These are phyloP conservation scores for Rhingia campestris DNA, from an alignment of 2,888 invertebrate species.

Conservation along the genomic window DNA sequence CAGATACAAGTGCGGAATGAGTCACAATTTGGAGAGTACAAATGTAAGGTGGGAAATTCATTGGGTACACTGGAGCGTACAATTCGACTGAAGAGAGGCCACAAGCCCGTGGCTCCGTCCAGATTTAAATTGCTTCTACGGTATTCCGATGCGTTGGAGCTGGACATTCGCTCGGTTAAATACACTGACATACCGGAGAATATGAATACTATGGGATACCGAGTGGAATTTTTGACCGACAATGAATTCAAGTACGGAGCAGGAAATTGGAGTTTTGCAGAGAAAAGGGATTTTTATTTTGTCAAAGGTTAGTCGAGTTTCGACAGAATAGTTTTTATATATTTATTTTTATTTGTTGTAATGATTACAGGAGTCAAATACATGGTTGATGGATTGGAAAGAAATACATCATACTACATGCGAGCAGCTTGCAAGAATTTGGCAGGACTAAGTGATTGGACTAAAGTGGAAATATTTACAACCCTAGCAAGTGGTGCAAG, in stretches of 20 bases:
- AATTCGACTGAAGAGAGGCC: conserved; percentile 84
- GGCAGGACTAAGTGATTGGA: conserved; percentile 84
- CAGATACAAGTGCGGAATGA: conserved; percentile 79
- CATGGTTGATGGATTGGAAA: conserved; percentile 82
- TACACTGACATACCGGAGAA: conserved; percentile 79
- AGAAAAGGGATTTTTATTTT: conserved; percentile 80
- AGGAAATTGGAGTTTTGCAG: conserved; percentile 82
- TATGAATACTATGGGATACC: conserved; percentile 82
- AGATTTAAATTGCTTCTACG: conserved; percentile 80
- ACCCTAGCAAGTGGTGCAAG: conserved; percentile 77
- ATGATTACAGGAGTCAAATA: conserved; percentile 83
- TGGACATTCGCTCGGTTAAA: conserved; percentile 81
- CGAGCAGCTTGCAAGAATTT: conserved; percentile 84
- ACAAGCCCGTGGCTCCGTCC: conserved; percentile 84
- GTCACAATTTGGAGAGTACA: conserved; percentile 84
- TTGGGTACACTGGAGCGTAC: conserved; percentile 84
- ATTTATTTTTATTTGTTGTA: neutral
- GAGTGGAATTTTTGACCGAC: conserved; percentile 81
- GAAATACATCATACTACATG: conserved; percentile 84
- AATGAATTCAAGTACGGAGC: conserved; percentile 80
- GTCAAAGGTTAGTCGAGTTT: conserved; percentile 79
- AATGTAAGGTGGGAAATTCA: conserved; percentile 84
- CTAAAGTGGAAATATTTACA: conserved; percentile 79
- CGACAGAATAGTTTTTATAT: neutral
- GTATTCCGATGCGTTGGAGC: conserved; percentile 81